Evolutionary conservation across 2,888 invertebrate genomes (phyloP), one percentile per base, ranked within the genome.

Genomic region (Zonitis immaculata): DNA sequence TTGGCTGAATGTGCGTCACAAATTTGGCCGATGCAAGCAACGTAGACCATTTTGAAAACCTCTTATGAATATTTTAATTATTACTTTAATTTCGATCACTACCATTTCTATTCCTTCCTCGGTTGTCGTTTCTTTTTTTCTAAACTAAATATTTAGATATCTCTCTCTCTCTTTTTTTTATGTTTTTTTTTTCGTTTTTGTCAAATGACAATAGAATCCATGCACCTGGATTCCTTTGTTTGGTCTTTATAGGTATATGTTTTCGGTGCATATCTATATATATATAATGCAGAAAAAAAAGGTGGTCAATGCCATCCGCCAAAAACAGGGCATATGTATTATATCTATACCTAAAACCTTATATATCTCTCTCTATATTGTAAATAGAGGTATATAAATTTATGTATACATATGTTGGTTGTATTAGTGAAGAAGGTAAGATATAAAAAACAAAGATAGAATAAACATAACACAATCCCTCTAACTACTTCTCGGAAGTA

Each of bases 401-500:
- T 27, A 8, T 4, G 12, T 3, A 30, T 30, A 12, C 2, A 9
- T 32, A 14, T n/a, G n/a, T n/a, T n/a, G n/a, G n/a, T n/a, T 32
- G 32, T 32, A 14, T 32, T 14, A 32, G 32, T 32, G 8, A 32
- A 2, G 8, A 3, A 32, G 1, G 14, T 2, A 32, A 14, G 14
- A 9, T 5, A 35, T 16, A 18, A 35, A 35, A 35, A 32, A 20
- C 2, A 18, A 43, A 14, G 3, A 43, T 11, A 25, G 43, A 43
- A 26, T 26, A 26, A 43, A 26, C 12, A 26, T 12, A 8, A 43
- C 16, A 45, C 35, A 50, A 47, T 44, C 51, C 27, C 50, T 49
- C 47, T 57, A 57, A 54, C 57, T 49, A 42, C 51, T 57, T 57
- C 57, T 54, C 54, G 54, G 57, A 57, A 57, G 47, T 49, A 47